phyloP scores from a whole-genome alignment of 53 echinoderm and acorn worm species.

The Astropecten irregularis region DNA sequence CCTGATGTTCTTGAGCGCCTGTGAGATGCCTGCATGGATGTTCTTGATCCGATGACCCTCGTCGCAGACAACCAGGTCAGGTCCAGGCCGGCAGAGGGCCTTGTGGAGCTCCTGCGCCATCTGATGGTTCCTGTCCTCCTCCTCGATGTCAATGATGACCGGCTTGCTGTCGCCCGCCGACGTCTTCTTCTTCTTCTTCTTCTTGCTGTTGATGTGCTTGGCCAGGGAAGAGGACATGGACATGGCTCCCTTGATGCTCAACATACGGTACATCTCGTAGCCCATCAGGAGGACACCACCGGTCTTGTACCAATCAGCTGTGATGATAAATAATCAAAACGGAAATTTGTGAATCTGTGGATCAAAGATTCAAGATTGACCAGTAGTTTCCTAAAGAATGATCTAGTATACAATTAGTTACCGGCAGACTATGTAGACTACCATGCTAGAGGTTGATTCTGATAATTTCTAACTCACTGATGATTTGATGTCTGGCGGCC shows the following conservation, averaged over 20 bases:
- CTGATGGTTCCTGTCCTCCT: conserved; percentile 71
- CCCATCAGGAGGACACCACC: conserved; percentile 97
- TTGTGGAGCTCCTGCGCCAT: conserved; percentile 51
- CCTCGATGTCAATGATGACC: conserved; percentile 91
- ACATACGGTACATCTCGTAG: conserved; percentile 95
- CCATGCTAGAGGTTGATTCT: not conserved
- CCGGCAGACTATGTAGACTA: not conserved
- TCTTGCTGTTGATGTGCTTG: conserved; percentile 60
- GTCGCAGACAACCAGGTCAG: conserved; percentile 96
- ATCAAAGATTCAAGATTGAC: too few species aligned
- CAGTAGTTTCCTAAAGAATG: too few species aligned
- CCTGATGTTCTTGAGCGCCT: conserved; percentile 89
- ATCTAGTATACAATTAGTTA: not conserved
- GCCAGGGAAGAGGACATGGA: conserved; percentile 29
- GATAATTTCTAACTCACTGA: conserved; percentile 60
- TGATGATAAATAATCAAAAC: not conserved
- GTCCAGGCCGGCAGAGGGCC: conserved; percentile 87
- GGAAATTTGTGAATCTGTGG: not conserved
- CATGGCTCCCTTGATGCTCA: conserved; percentile 61
- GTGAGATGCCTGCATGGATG: conserved; percentile 92
- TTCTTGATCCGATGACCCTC: conserved; percentile 98
- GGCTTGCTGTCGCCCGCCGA: conserved; percentile 45
- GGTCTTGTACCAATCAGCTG: conserved; percentile 80
- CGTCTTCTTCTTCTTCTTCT: conserved; percentile 62
- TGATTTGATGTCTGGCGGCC: conserved; percentile 82